A percentile compares a stretch with the other conserved stretches of the same genome.
These are phyloP conservation scores for Drosophila rubida DNA, from an alignment of 2,888 invertebrate species.

Conservation along the genomic window DNA sequence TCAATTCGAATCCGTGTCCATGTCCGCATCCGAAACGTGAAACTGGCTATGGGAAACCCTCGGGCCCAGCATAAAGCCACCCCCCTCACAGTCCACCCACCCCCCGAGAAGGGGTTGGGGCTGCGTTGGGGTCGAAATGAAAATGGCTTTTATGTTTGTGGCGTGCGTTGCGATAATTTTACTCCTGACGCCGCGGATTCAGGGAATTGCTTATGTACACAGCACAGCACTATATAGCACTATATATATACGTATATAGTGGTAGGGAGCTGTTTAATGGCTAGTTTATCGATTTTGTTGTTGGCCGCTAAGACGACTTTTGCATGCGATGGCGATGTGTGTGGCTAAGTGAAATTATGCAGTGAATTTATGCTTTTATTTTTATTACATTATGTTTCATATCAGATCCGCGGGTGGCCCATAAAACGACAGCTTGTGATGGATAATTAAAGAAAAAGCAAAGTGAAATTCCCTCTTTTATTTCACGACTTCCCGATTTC, in stretches of 20 bases:
- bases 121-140: conserved; percentile 66
- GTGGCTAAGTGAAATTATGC: conserved; percentile 27
- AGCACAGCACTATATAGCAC: neutral
- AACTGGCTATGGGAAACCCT: conserved; percentile 19
- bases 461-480: neutral
- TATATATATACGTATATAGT: conserved; percentile 21
- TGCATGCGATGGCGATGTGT: conserved; percentile 5
- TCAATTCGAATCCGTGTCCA: conserved; percentile 15
- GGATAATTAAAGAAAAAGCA: conserved; percentile 3
- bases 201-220: conserved; percentile 61
- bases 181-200: conserved; percentile 50
- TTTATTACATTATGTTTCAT: conserved; percentile 52
- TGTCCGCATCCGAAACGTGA: neutral
- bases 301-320: conserved; percentile 3
- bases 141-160: conserved; percentile 78
- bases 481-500: neutral
- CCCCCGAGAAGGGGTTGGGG: neutral
- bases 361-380: conserved; percentile 72
- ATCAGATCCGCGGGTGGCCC: conserved; percentile 20
- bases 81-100: neutral
- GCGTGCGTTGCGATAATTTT: conserved; percentile 75
- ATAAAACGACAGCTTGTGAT: conserved; percentile 8
- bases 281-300: conserved; percentile 63
- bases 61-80: conserved; percentile 18
- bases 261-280: conserved; percentile 54